Conservation (phyloP, 2,888 invertebrate species). For the Drosophila helvetica region DNA sequence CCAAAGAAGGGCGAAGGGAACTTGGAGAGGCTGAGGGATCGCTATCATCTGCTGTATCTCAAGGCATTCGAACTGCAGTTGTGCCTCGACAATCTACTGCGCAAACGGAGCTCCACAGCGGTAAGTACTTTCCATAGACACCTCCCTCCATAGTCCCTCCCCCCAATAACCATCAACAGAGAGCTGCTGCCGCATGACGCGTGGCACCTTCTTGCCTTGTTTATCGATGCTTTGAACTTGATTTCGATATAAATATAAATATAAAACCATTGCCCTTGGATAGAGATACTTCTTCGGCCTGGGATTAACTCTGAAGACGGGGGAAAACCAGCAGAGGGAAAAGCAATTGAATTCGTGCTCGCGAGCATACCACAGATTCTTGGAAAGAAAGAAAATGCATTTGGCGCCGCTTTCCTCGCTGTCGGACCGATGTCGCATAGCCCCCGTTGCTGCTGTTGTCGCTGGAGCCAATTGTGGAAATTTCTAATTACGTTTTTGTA, state of each 20-base stretch:
- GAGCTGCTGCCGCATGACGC: too few species aligned
- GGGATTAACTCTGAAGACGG: slow-evolving; percentile 22
- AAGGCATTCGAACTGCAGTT: slow-evolving; percentile 96
- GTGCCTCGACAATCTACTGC: slow-evolving; percentile 92
- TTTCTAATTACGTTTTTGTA: slow-evolving; percentile 74
- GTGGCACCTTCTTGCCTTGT: slow-evolving; percentile 14
- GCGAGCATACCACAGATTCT: slow-evolving; percentile 62
- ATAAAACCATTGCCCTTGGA: slow-evolving; percentile 34
- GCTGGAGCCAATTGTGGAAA: slow-evolving; percentile 66
- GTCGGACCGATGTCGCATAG: slow-evolving; percentile 40
- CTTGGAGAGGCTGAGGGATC: slow-evolving; percentile 89
- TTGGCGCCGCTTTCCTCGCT: slow-evolving; percentile 46
- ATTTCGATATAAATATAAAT: neutral
- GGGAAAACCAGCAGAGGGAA: neutral
- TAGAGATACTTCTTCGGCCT: slow-evolving; percentile 17
- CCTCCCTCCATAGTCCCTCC: too few species aligned
- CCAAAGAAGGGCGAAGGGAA: slow-evolving; percentile 81
- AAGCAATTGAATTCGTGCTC: slow-evolving; percentile 26
- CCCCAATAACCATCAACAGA: neutral
- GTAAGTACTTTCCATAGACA: slow-evolving; percentile 83
- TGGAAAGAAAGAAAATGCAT: slow-evolving; percentile 62
- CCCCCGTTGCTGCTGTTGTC: slow-evolving; percentile 36
- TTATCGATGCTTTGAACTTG: slow-evolving; percentile 56
- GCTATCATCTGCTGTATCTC: slow-evolving; percentile 95
- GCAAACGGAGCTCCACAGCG: slow-evolving; percentile 87